Evolutionary conservation across 2,888 invertebrate species (phyloP), one percentile per base, ranked within the genome.

Genomic region (Biston stratarius): DNA sequence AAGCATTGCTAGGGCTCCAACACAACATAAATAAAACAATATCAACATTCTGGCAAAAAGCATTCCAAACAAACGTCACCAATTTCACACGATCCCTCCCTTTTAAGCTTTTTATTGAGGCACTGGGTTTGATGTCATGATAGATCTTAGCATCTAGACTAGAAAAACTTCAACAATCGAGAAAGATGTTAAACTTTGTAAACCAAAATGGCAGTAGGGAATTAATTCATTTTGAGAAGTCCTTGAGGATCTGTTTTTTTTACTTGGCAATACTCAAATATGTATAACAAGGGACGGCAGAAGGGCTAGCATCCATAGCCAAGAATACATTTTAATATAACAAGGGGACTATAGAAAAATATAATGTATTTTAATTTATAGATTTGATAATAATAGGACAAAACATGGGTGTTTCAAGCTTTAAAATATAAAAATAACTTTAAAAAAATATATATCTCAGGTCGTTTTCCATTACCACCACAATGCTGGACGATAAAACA

Each of bases 21-120:
- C 51, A 63, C 49, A 62, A 63, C 55, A 62, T 6, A 56, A 57
- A 62, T 24, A 65, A 62, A 59, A 67, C 59, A 64, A 65, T 53
- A 58, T 44, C 59, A 45, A 47, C 49, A 61, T 64, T 68, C 62
- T 57, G 60, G 51, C 60, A 52, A 34, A n/a, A 69, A 63, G 66
- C 66, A 10, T 52, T 24, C 38, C 38, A 55, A 15, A 56, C 63
- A 57, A 63, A 59, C 38, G n/a, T 44, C 60, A 56, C 57, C 61
- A 59, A 33, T 55, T 42, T 52, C 56, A 61, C 45, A 58, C 49
- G 42, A 48, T 40, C 49, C 51, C 65, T 11, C 53, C 58, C 44
- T 1, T 38, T 44, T n/a, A 49, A 59, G 48, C 53, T 38, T 40
- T 34, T 47, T 47, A 40, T 53, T 33, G 36, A 55, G 12, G n/a